These are phyloP conservation scores for Toxostoma redivivum DNA, from an alignment of 2,113 vertebrate species.

Conservation along the genomic window DNA sequence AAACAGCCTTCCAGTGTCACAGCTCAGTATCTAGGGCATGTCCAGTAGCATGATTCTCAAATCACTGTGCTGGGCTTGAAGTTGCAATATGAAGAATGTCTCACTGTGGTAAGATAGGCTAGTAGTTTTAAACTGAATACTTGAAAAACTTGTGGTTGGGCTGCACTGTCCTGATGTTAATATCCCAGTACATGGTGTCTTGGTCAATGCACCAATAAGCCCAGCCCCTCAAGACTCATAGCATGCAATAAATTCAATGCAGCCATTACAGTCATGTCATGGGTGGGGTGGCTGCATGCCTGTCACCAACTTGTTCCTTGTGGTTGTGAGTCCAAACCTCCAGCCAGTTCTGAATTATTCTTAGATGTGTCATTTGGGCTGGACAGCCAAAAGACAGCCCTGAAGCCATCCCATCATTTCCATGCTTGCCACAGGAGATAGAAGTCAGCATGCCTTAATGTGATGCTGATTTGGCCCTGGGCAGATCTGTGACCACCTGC, in stretches of 20 bases:
- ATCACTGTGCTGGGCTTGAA: background rate
- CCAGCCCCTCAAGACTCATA: background rate
- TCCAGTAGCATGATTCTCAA: slow-evolving; percentile 13
- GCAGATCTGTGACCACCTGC: background rate
- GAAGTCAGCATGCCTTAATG: background rate
- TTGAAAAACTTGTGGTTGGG: background rate
- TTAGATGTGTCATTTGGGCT: background rate
- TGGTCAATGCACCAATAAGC: background rate
- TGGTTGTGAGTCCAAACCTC: background rate
- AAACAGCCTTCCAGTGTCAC: background rate
- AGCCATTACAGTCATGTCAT: background rate
- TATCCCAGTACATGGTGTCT: background rate
- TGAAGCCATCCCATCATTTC: background rate
- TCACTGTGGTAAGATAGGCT: background rate
- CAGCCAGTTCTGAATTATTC: background rate
- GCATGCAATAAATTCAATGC: background rate
- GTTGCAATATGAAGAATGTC: background rate
- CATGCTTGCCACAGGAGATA: background rate
- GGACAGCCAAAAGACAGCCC: background rate
- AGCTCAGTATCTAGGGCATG: background rate
- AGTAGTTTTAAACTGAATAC: background rate
- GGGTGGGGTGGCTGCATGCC: background rate
- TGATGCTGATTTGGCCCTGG: background rate
- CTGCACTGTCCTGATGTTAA: background rate
- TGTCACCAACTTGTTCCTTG: background rate